Base-by-base conservation (phyloP, 2,113 vertebrate genomes). In the Phalacrocorax brasilianus region DNA sequence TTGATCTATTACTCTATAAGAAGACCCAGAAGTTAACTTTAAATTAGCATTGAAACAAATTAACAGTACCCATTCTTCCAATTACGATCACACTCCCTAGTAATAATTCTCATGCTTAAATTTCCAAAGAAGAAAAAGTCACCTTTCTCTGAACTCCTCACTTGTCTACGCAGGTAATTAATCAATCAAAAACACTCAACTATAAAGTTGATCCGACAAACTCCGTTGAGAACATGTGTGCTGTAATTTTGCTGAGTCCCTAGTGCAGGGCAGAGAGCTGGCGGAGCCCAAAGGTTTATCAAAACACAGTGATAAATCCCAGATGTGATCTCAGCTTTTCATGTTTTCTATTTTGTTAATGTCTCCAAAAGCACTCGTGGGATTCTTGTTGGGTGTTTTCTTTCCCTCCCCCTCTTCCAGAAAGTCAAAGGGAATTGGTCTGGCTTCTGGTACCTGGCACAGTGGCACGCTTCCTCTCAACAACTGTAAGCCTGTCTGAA, bases 401-500 rank as follows among this genome's bases (percentile, higher is more conserved):
- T 81, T 92, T 85, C 70, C 68, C 88, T 15, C 14, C 26, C 50
- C 86, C 66, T 85, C 92, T 96, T 90, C 82, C 88, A 90, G 80
- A 89, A 95, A 96, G 96, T 96, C 81, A 76, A 90, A 97, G 84
- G 91, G 83, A 91, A 96, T 95, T 95, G 68, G 86, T 93, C 94
- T 95, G 70, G 27, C 85, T 96, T 91, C 91, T 97, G 91, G 91
- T 89, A 92, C 81, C 97, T 97, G 96, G 96, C 96, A 94, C 91
- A 93, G 87, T 90, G 91, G 81, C 88, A 73, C 0, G 1, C 84
- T 96, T 98, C 97, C 96, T 97, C 97, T 90, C 93, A 87, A 96
- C 91, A 98, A 95, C 84, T 93, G 85, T 83, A 97, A 97, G 94
- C 67, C 94, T 94, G 96, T 96, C 96, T 97, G 95, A 94, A 98